Conservation (phyloP, 2,797 vertebrate species). For the Propithecus perrieri region DNA sequence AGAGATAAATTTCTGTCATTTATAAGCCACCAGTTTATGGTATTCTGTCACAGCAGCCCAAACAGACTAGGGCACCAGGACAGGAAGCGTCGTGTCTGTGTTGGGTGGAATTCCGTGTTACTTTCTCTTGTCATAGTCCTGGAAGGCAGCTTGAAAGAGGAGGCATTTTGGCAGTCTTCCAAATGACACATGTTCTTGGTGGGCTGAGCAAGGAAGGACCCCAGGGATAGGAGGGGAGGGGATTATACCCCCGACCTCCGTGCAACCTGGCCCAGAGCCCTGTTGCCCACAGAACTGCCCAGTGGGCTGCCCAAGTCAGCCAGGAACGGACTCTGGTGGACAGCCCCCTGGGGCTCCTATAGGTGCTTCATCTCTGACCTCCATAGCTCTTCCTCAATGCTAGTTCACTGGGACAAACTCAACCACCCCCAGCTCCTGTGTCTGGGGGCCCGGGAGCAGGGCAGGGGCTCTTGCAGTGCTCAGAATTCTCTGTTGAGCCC, state of each 20-base stretch:
- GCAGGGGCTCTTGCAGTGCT: background rate
- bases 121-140: background rate
- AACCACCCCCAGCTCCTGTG: background rate
- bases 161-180: background rate
- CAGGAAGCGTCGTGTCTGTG: background rate
- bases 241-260: background rate
- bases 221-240: background rate
- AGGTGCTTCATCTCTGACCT: too few relatives aligned
- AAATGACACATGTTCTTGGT: background rate
- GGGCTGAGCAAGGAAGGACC: background rate
- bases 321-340: background rate
- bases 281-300: background rate
- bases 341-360: fast-evolving
- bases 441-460: background rate
- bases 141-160: background rate
- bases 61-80: background rate
- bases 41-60: background rate
- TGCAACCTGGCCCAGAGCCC: background rate
- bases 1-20: background rate
- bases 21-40: background rate
- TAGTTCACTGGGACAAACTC: background rate
- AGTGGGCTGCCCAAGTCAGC: background rate
- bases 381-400: too few relatives aligned
- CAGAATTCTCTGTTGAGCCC: background rate
- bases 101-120: background rate